Evolutionary conservation across 2,113 vertebrate species (phyloP), one percentile per base, ranked within the genome.

Genomic region (Podiceps cristatus): DNA sequence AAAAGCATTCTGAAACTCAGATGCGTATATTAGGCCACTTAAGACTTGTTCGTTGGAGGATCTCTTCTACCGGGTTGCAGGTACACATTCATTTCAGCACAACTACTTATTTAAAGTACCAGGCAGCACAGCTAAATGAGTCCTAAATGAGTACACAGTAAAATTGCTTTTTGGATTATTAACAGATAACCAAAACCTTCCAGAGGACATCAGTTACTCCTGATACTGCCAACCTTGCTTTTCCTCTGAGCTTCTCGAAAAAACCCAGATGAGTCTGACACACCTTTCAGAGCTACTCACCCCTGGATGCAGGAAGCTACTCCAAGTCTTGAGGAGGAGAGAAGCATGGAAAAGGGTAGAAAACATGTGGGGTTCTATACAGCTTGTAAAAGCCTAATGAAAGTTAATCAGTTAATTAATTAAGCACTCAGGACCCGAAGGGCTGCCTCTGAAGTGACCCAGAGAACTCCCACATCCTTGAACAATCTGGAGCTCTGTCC

Each of bases 301-400:
- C 33, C 14, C 22, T 11, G 2, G 24, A 17, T 63, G 2, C 7
- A 60, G 16, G 35, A 82, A 49, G 6, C 18, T 9, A 18, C 7
- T 24, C 45, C 24, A 40, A 31, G 8, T 25, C 24, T 45, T 8
- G 3, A 24, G 19, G 4, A 52, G 27, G 5, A 42, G 9, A 74
- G 25, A 56, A 78, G 5, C 9, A 56, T 3, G 2, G 7, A 45
- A 49, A 45, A 68, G 1, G 1, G 1, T 1, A 0, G 4, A 33
- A 0, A 9, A 9, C 19, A 62, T 10, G 7, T 17, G n/a, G 23
- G 40, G 19, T n/a, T 40, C 17, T 58, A 52, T 25, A 62, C 11
- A 53, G 19, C 66, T 82, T 66, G 4, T 56, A 78, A 88, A 86
- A 77, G 22, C n/a, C 42, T 68, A 52, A 33, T n/a, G 10, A 27